Evolutionary conservation across 2,113 vertebrate species (phyloP), one percentile per base, ranked within the genome.

Genomic region (Leucoraja erinaceus): DNA sequence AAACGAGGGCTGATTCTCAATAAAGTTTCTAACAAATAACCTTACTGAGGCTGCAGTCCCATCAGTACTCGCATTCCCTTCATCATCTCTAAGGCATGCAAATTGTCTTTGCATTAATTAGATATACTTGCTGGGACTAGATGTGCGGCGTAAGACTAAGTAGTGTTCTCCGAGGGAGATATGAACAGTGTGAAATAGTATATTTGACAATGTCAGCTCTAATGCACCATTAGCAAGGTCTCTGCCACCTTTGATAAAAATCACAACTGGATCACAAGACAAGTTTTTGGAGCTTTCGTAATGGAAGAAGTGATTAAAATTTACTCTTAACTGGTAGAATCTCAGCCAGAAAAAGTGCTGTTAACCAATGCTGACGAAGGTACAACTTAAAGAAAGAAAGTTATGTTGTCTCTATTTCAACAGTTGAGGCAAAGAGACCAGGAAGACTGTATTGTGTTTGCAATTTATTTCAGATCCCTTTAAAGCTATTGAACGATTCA

Each of bases 191-290:
- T 63, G 12, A 63, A 66, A 66, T 31, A 88, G 83, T 31, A 86
- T 31, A 25, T 88, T 63, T 88, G 83, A 88, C 83, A 88, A n/a
- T 63, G 83, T 59, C 83, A 88, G 83, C 61, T 88, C 59, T 63
- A 63, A 88, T 88, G 83, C 83, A 31, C 83, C 59, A 88, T 63
- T 88, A 88, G 63, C 63, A 88, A 88, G 83, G 83, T 31, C n/a
- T 31, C 83, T 31, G 83, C 31, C 83, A 22, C 28, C 83, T 88
- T 63, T 63, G 59, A 88, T 88, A 88, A 88, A 88, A 88, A 6
- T 88, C 59, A 63, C 83, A 88, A 31, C 63, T 88, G 28, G n/a
- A 88, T 88, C 59, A 63, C 59, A 63, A 31, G 63, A 63, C n/a
- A 88, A 61, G 28, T 31, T 88, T 47, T 88, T 18, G 83, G 28